Base-by-base conservation (phyloP, 2,888 invertebrate genomes). In the Trypoxylon attenuatum region DNA sequence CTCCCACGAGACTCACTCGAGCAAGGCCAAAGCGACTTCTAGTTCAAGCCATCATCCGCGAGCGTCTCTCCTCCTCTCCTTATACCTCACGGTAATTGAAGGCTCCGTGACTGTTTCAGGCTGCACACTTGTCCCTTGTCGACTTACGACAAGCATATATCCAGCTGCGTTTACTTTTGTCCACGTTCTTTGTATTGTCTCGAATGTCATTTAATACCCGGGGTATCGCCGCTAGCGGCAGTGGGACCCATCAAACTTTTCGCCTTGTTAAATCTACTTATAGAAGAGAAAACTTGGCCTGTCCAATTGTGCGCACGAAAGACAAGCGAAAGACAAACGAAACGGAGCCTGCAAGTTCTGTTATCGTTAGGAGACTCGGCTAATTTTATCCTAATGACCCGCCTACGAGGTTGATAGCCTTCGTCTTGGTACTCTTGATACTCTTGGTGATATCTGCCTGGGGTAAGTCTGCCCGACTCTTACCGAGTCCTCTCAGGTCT, bases 1-100 rank as follows among this genome's bases (percentile, higher is more conserved):
- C 72, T 72, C 71, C 58, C 53, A 25, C 27, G 46, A 45, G 52
- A 64, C 33, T 16, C 29, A 10, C n/a, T 8, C 21, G 22, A 3
- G n/a, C 23, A 41, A 46, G 45, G 6, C 43, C 25, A 27, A 47
- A 47, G 51, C 45, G 54, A 49, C 59, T 56, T 64, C 59, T 57
- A 53, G 41, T 47, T 53, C 33, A 22, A 47, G 25, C 46, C 43
- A 59, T 33, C 33, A 10, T 13, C 1, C 13, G 4, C 13, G n/a
- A n/a, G n/a, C 22, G 38, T 16, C 41, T 51, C 51, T 51, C 53
- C 5, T 33, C 15, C 22, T n/a, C 13, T 22, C 46, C 18, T 18
- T 45, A 18, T 19, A 18, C 10, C 19, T 2, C 39, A 22, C 5
- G 10, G 47, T 49, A 49, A 56, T 56, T 56, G 47, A 56, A 56